phyloP scores from a whole-genome alignment of 2,888 invertebrate genomes.

The Sphaerophoria rueppellii region DNA sequence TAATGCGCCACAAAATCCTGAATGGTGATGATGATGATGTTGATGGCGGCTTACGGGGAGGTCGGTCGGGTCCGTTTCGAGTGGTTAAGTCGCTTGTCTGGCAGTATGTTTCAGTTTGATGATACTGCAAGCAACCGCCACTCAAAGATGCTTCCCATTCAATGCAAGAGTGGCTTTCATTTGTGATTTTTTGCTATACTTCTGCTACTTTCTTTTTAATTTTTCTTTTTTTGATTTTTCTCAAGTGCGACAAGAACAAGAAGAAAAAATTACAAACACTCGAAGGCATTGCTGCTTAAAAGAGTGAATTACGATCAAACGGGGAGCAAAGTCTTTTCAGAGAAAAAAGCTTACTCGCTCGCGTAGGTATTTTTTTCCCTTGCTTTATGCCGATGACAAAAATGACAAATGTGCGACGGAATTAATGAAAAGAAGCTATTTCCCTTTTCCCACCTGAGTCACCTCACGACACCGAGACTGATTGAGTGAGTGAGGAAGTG shows the following conservation, averaged over 20 bases:
- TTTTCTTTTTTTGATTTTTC: constrained; percentile 32
- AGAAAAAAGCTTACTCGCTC: constrained; percentile 34
- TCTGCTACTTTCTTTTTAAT: background rate
- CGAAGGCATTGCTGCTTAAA: constrained; percentile 36
- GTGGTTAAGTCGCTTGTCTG: constrained; percentile 70
- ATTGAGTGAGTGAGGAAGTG: constrained; percentile 6
- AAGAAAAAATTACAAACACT: constrained; percentile 55
- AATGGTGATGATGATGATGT: constrained; percentile 46
- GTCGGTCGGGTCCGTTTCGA: constrained; percentile 61
- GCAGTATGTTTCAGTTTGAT: constrained; percentile 18
- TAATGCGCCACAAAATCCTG: constrained; percentile 72
- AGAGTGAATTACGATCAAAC: constrained; percentile 31
- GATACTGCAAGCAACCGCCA: constrained; percentile 51
- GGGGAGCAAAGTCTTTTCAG: constrained; percentile 22
- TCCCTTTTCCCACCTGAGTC: constrained; percentile 60
- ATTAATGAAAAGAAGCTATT: constrained; percentile 52
- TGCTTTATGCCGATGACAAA: constrained; percentile 32
- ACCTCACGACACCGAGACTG: constrained; percentile 1
- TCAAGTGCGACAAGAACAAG: constrained; percentile 60
- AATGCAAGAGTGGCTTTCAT: constrained; percentile 67
- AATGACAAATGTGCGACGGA: constrained; percentile 67
- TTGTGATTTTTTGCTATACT: constrained; percentile 51
- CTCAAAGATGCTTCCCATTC: constrained; percentile 47
- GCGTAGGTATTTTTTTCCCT: constrained; percentile 1
- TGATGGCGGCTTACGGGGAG: background rate